Evolutionary conservation across 1,140 invertebrate species (phyloP).

Genomic region (Whitmania pigra): DNA sequence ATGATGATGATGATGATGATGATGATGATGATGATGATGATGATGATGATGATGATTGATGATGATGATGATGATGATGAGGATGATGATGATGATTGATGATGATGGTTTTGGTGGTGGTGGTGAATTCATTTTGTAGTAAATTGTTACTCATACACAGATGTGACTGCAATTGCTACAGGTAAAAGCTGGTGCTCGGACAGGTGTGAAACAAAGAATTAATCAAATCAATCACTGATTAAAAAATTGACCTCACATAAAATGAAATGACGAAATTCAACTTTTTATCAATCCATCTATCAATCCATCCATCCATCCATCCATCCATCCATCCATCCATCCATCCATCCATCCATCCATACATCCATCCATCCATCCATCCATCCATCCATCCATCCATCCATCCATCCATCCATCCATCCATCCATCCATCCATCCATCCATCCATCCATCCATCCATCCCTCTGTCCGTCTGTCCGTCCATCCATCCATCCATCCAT

Average conservation of each 20-base stretch:
- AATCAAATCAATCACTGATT: no score
- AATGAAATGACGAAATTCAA: no score
- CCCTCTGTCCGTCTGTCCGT: slow-evolving; percentile 16
- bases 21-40: slow-evolving; percentile 4
- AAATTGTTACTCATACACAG: no score
- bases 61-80: slow-evolving; percentile 1
- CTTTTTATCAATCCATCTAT: no score
- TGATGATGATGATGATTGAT: not conserved
- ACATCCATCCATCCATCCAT: slow-evolving; percentile 13
- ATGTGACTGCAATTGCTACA: no score
- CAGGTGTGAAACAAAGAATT: no score
- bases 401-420: slow-evolving; percentile 14
- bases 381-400: slow-evolving; percentile 14
- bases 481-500: no score
- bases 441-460: slow-evolving; percentile 21
- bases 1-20: slow-evolving; percentile 8
- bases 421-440: slow-evolving; percentile 16
- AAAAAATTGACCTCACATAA: no score
- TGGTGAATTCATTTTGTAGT: no score
- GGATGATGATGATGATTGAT: not conserved
- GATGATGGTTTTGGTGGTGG: not conserved
- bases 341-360: slow-evolving; percentile 11
- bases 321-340: slow-evolving; percentile 12
- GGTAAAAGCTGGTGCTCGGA: no score
- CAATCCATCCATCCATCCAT: slow-evolving; percentile 3